phyloP scores from a whole-genome alignment of 2,113 vertebrate genomes.

The Forbesichthys papilliferus region DNA sequence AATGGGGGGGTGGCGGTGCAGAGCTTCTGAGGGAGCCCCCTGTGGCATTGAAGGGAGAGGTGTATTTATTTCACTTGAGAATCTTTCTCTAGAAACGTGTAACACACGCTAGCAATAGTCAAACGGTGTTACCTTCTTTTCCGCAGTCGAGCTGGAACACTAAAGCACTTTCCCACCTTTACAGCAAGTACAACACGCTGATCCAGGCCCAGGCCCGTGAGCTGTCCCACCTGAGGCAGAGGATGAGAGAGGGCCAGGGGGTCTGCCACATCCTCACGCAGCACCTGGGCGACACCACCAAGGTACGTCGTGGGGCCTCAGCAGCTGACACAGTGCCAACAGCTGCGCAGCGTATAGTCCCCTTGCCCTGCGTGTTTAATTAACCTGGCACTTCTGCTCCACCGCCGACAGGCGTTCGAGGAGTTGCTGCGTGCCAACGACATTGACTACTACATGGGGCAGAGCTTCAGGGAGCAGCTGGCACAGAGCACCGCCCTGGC shows the following conservation, averaged over 20 bases:
- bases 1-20: no score
- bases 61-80: no score
- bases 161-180: not conserved
- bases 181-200: slow-evolving; percentile 91
- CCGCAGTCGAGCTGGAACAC: not conserved
- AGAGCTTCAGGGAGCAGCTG: slow-evolving; percentile 91
- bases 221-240: slow-evolving; percentile 92
- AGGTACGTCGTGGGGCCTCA: slow-evolving; percentile 39
- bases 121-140: no score
- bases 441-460: slow-evolving; percentile 94
- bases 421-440: slow-evolving; percentile 90
- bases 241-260: slow-evolving; percentile 85
- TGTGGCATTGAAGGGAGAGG: no score
- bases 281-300: slow-evolving; percentile 84
- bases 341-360: not conserved
- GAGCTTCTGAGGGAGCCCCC: no score
- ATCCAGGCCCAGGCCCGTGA: slow-evolving; percentile 96
- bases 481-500: slow-evolving; percentile 83
- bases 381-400: not conserved
- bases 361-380: not conserved
- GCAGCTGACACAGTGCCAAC: not conserved
- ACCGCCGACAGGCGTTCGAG: slow-evolving; percentile 81
- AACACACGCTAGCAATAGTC: no score
- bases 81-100: no score
- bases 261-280: slow-evolving; percentile 86